A percentile compares a stretch with the other conserved stretches of the same genome.
Conservation (phyloP, 2,113 vertebrate species). For the Drymodes brunneopygia region DNA sequence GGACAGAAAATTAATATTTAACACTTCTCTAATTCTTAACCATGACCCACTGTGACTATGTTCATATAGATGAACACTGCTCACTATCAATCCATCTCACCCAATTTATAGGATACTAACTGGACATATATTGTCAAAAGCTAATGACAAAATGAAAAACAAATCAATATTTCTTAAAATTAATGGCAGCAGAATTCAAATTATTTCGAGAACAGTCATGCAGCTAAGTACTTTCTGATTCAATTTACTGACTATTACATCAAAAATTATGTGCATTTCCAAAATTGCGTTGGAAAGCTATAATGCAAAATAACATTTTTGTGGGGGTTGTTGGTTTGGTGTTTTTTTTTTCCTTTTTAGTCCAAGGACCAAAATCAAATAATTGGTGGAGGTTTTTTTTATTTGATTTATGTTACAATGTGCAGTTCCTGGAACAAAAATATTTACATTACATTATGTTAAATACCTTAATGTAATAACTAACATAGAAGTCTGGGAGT, state of each 20-base stretch:
- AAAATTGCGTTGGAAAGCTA: background rate
- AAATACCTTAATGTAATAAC: background rate
- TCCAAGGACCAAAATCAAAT: background rate
- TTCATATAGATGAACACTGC: background rate
- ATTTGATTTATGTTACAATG: background rate
- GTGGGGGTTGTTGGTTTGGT: fast-evolving
- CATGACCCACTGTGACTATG: background rate
- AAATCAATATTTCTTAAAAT: background rate
- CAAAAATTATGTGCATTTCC: background rate
- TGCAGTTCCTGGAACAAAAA: background rate
- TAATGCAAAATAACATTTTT: background rate
- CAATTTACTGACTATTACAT: background rate
- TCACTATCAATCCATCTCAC: background rate
- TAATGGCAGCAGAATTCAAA: background rate
- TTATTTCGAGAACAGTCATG: background rate
- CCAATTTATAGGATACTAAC: background rate
- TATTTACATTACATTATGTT: background rate
- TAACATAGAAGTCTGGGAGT: background rate
- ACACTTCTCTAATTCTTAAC: background rate
- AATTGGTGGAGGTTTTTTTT: background rate
- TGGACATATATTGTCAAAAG: background rate
- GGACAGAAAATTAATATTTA: background rate
- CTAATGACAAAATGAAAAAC: background rate
- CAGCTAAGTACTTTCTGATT: background rate
- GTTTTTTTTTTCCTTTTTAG: background rate